Base-by-base conservation (phyloP, 2,113 vertebrate genomes). In the Poeciliopsis turrubarensis region DNA sequence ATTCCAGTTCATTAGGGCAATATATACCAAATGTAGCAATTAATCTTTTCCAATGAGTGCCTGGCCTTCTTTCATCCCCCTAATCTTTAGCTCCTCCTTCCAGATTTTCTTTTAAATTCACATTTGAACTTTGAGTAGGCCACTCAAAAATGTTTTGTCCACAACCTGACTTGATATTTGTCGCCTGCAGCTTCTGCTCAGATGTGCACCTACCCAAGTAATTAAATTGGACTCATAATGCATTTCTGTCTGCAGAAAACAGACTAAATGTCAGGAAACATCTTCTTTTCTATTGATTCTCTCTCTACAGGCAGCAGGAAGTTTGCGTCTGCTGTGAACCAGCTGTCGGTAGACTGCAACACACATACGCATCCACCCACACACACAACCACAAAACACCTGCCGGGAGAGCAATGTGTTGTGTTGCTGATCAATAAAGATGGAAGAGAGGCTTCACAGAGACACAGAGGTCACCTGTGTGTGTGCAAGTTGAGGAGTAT, bases 301-400 rank as follows among this genome's bases (percentile, higher is more conserved):
- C n/a, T 34, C 72, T 29, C 63, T n/a, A 37, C 44, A 66, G 72
- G 63, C 63, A 37, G 72, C 63, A 66, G 72, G 72, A 66, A 74
- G 72, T 74, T 74, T 74, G 62, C 25, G 14, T 37, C 65, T 68
- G 26, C 73, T 41, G 51, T n/a, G 65, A 75, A 37, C 65, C 14
- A 74, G 31, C 72, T 57, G 72, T 74, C 47, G 37, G 63, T 37
- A 14, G 10, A 1, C 60, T 30, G n/a, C 32, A 64, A 37, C 60
- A 17, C 25, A 26, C 65, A 75, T 7, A 1, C 51, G 19, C 44
- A 41, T 15, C 13, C 69, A 62, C 31, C 29, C 14, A 22, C 57
- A 8, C 51, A n/a, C 51, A n/a, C 44, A 61, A 51, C 25, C 51
- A 57, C 25, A 57, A 57, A 12, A 73, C 41, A 73, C 37, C 25